Percentiles rank a stretch among this genome's conserved stretches.
phyloP scores from a whole-genome alignment of 2,888 invertebrate genomes.

The Leistus spinibarbis region DNA sequence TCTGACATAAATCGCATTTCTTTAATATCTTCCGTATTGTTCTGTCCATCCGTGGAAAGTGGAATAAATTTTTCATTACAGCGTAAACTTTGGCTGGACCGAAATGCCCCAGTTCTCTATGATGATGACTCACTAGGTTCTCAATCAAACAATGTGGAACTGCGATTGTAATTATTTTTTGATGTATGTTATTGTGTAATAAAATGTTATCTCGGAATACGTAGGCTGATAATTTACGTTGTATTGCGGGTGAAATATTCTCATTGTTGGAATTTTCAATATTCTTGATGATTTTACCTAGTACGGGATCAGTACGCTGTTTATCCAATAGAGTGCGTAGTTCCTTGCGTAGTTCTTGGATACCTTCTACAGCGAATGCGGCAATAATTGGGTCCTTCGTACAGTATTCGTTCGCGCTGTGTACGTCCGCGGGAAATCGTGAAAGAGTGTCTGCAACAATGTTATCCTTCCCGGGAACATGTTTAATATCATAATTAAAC shows the following conservation, averaged over 20 bases:
- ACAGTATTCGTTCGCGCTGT: background rate
- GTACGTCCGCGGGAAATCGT: conserved; percentile 17
- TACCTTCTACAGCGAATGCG: background rate
- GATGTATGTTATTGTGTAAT: background rate
- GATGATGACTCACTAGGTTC: background rate
- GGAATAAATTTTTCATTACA: background rate
- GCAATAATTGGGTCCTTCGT: background rate
- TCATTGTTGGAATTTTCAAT: background rate
- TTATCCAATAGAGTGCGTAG: background rate
- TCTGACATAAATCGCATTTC: conserved; percentile 23
- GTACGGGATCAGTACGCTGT: background rate
- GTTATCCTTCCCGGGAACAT: conserved; percentile 32
- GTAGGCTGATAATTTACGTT: background rate
- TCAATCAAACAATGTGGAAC: background rate
- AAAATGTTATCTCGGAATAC: background rate
- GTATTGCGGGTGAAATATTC: background rate
- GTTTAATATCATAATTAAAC: conserved; percentile 29
- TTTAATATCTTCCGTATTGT: conserved; percentile 3
- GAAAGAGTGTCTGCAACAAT: conserved; percentile 36
- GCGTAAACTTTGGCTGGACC: background rate
- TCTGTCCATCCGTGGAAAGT: conserved; percentile 3
- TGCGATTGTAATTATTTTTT: background rate
- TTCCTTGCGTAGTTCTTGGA: background rate
- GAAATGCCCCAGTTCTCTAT: background rate
- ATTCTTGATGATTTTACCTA: background rate